phyloP scores from a whole-genome alignment of 2,797 vertebrate species.

The Scleropages formosus region DNA sequence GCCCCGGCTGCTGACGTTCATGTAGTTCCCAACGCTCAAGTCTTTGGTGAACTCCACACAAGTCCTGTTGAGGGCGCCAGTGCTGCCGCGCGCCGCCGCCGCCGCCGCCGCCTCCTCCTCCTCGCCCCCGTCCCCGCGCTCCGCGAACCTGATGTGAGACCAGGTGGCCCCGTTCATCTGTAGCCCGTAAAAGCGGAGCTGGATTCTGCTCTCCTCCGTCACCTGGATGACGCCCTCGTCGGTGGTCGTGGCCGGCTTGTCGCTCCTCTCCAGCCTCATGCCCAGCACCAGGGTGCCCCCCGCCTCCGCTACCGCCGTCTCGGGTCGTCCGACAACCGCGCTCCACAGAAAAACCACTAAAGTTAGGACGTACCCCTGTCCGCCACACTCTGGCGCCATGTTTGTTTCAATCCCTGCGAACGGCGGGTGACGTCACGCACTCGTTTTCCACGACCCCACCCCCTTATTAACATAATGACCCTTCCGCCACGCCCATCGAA shows the following conservation, averaged over 20 bases:
- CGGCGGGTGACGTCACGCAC: slow-evolving; percentile 73
- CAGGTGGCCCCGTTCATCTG: slow-evolving; percentile 65
- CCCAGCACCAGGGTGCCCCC: slow-evolving; percentile 73
- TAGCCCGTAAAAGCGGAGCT: slow-evolving; percentile 85
- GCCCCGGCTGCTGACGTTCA: slow-evolving; percentile 69
- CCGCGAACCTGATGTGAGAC: slow-evolving; percentile 80
- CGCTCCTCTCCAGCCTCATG: slow-evolving; percentile 82
- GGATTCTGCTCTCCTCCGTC: slow-evolving; percentile 81
- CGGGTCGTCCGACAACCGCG: slow-evolving; percentile 55
- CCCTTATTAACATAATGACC: slow-evolving; percentile 50
- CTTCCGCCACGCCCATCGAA: slow-evolving; percentile 55
- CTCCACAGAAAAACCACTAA: slow-evolving; percentile 64
- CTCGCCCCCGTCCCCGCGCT: slow-evolving; percentile 51
- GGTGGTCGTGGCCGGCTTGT: slow-evolving; percentile 65
- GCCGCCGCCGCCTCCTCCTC: too few species aligned
- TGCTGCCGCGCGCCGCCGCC: slow-evolving; percentile 44
- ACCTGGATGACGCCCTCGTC: slow-evolving; percentile 80
- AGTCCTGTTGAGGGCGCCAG: slow-evolving; percentile 60
- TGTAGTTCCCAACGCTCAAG: slow-evolving; percentile 63
- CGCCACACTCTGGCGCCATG: slow-evolving; percentile 75
- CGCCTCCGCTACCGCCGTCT: slow-evolving; percentile 49
- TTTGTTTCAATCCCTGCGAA: slow-evolving; percentile 73
- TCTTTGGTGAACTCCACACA: slow-evolving; percentile 80
- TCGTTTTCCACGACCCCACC: slow-evolving; percentile 58
- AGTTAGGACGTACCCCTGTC: slow-evolving; percentile 69